Conservation (phyloP, 35 echinoderm and acorn worm species). For the Hemicentrotus pulcherrimus region DNA sequence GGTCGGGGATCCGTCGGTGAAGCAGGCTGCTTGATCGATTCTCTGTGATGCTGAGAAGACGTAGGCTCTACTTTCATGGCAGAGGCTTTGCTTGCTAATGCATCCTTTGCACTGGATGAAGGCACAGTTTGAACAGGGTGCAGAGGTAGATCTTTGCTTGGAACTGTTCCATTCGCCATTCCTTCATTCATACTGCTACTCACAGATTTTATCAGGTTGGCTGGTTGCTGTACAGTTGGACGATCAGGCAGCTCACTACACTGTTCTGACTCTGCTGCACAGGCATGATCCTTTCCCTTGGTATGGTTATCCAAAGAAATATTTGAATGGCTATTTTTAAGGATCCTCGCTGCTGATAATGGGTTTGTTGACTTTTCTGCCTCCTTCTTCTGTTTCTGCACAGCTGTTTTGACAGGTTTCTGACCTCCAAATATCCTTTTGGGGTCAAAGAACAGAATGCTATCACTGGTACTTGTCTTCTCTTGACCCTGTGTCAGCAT, state of each 20-base stretch:
- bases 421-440: constrained; percentile 33
- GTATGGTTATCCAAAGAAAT: neutral
- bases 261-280: neutral
- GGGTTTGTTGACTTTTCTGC: neutral
- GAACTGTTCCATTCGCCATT: neutral
- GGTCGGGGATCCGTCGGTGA: neutral
- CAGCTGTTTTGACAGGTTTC: neutral
- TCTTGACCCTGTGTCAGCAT: neutral
- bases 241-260: neutral
- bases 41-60: neutral
- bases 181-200: neutral
- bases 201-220: neutral
- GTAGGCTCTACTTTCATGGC: neutral
- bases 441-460: constrained; percentile 16
- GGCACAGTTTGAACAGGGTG: neutral
- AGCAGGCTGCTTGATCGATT: neutral
- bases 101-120: constrained; percentile 15
- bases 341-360: neutral
- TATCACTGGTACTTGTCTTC: neutral
- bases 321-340: neutral
- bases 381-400: neutral
- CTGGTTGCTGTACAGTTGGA: neutral
- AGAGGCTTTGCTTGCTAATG: neutral
- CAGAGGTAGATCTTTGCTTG: constrained; percentile 25
- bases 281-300: neutral